Percentiles rank a stretch among this genome's conserved stretches.
phyloP scores from a whole-genome alignment of 2,113 vertebrate species.

The Ptychochromis oligacanthus region DNA sequence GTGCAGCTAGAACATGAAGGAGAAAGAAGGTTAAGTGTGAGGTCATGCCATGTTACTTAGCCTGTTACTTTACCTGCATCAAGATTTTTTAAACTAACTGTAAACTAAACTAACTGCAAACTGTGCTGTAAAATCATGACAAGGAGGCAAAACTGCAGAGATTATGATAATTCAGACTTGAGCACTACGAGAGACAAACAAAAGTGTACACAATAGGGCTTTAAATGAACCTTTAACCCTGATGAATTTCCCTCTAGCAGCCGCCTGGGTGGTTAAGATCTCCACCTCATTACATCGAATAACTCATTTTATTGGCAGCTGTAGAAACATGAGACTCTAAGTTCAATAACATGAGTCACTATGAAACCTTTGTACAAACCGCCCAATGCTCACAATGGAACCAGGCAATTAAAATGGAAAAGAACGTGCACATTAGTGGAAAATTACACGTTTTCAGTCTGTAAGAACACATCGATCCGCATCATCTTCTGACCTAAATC shows the following conservation, averaged over 20 bases:
- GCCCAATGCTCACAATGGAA: not conserved
- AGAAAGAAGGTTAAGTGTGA: not conserved
- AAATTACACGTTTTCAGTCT: not conserved
- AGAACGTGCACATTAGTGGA: not conserved
- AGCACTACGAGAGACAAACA: not conserved
- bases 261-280: not conserved
- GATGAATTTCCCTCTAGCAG: not conserved
- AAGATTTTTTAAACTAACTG: not conserved
- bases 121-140: accelerated
- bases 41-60: not conserved
- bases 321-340: not conserved
- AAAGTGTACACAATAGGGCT: not conserved
- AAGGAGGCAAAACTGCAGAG: not conserved
- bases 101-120: not conserved
- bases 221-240: not conserved
- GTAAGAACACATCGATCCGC: not conserved
- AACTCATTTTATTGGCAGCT: not conserved
- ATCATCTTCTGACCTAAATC: not conserved
- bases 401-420: not conserved
- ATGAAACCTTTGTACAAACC: not conserved
- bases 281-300: not conserved
- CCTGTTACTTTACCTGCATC: no score
- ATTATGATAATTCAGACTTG: not conserved
- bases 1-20: no score
- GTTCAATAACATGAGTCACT: not conserved